Conservation (phyloP, 2,888 invertebrate genomes). For the Aleiodes leptofemur region DNA sequence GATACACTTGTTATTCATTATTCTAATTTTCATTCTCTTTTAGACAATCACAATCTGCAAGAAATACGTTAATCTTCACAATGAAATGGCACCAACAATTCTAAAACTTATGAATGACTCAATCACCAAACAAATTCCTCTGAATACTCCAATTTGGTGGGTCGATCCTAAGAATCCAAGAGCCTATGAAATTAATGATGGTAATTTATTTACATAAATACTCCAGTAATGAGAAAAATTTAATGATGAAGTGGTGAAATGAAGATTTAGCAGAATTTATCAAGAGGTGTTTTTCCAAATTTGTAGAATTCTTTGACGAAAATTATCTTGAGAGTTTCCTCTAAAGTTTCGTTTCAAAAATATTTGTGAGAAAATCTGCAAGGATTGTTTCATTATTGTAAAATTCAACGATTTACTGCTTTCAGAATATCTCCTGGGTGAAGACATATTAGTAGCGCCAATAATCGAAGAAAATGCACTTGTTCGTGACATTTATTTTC, state of each 20-base stretch:
- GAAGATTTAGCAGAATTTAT: too few relatives aligned
- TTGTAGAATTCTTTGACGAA: too few relatives aligned
- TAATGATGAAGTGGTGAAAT: not conserved
- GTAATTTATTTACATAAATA: conserved; percentile 59
- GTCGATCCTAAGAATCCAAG: conserved; percentile 81
- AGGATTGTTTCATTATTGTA: too few relatives aligned
- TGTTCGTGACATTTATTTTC: conserved; percentile 85
- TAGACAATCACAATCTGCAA: conserved; percentile 81
- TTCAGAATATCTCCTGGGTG: conserved; percentile 87
- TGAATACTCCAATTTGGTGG: conserved; percentile 93
- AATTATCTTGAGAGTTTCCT: too few relatives aligned
- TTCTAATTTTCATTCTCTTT: conserved; percentile 56
- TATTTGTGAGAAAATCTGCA: too few relatives aligned
- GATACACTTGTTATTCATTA: too few relatives aligned
- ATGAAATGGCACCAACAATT: conserved; percentile 78
- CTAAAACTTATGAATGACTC: conserved; percentile 80
- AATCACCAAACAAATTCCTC: conserved; percentile 80
- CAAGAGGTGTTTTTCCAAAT: too few relatives aligned
- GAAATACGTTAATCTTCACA: conserved; percentile 82
- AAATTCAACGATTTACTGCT: not conserved
- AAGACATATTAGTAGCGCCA: conserved; percentile 87
- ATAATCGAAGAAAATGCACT: conserved; percentile 80
- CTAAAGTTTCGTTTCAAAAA: too few relatives aligned
- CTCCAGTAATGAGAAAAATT: not conserved
- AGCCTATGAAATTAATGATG: conserved; percentile 77